Evolutionary conservation across 2,113 vertebrate genomes (phyloP).

Genomic region (Smithornis capensis): DNA sequence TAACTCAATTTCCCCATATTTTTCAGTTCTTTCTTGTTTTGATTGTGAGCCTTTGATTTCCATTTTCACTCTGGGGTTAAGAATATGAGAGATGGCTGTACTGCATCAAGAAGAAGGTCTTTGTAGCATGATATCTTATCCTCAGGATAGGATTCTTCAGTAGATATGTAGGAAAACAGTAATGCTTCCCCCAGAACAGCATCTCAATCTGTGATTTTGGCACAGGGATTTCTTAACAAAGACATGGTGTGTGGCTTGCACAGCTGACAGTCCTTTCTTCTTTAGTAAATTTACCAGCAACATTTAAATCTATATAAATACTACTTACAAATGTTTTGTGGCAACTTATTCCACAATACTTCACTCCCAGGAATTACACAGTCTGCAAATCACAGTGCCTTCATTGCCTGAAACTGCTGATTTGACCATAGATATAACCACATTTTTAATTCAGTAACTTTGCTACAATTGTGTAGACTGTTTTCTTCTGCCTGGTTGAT

Average conservation of each 20-base stretch:
- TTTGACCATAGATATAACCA: background rate
- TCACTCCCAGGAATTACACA: background rate
- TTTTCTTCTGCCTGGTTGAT: background rate
- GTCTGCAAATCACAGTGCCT: background rate
- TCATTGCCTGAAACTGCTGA: background rate
- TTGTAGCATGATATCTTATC: background rate
- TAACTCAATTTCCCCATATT: background rate
- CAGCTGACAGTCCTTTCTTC: background rate
- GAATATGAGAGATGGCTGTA: background rate
- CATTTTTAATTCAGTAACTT: background rate
- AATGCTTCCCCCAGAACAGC: background rate
- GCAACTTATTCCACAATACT: background rate
- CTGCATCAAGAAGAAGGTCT: background rate
- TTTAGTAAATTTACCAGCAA: background rate
- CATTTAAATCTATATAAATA: background rate
- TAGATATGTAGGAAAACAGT: constrained; percentile 1
- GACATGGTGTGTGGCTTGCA: background rate
- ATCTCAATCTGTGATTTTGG: background rate
- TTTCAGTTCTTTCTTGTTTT: background rate
- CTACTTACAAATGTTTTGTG: background rate
- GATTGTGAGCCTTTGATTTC: background rate
- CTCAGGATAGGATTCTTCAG: background rate
- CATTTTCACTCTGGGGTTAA: background rate
- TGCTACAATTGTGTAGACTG: background rate
- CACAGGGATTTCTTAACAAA: background rate